These are phyloP conservation scores for Cacoxenus indagator DNA, from an alignment of 2,888 invertebrate species.

Conservation along the genomic window DNA sequence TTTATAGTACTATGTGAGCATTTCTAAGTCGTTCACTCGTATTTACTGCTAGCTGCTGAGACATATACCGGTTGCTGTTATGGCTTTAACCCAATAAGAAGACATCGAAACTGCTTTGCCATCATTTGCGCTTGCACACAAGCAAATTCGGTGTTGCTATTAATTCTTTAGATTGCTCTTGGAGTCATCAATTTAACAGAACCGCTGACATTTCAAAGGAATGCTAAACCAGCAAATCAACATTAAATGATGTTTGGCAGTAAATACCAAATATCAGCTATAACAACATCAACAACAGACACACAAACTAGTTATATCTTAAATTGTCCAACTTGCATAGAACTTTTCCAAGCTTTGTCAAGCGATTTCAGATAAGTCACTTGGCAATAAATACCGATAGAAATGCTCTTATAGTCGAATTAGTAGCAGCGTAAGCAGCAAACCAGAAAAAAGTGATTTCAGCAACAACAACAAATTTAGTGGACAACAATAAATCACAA, in stretches of 20 bases:
- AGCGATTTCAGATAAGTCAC: background rate
- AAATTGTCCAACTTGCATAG: conserved; percentile 10
- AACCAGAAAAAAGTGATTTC: background rate
- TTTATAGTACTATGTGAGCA: too few relatives aligned
- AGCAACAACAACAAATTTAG: conserved; percentile 52
- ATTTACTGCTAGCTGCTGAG: too few relatives aligned
- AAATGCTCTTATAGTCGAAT: conserved; percentile 27
- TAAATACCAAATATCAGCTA: background rate
- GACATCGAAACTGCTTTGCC: too few relatives aligned
- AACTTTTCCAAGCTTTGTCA: conserved; percentile 2
- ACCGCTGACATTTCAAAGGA: background rate
- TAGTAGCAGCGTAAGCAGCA: conserved; percentile 33
- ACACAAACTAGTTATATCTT: conserved; percentile 2
- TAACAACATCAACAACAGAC: background rate
- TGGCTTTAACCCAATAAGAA: too few relatives aligned
- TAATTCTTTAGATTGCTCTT: background rate
- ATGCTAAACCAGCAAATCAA: conserved; percentile 1
- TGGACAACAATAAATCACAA: conserved; percentile 57
- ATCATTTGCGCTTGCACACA: background rate
- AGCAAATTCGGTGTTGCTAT: background rate
- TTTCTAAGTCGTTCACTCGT: too few relatives aligned
- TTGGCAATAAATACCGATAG: conserved; percentile 6
- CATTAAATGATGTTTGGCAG: background rate
- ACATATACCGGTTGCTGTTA: too few relatives aligned
- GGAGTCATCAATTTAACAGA: background rate